Conservation (phyloP, 2,797 vertebrate genomes). For the Poeciliopsis presidionis region DNA sequence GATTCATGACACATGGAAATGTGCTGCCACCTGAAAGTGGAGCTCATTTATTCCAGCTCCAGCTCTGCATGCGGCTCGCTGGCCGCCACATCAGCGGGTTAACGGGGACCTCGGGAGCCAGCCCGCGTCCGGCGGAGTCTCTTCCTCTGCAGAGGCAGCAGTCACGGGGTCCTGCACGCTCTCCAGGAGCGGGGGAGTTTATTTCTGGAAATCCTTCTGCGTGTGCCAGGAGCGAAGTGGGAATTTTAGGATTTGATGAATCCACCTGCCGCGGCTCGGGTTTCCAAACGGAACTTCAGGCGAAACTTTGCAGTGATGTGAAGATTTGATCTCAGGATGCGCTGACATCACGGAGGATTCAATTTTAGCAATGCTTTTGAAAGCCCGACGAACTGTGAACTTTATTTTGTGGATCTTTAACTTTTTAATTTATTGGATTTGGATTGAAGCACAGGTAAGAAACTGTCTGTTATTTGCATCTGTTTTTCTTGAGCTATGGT, state of each 20-base stretch:
- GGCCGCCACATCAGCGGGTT: conserved; percentile 6
- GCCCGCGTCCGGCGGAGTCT: neutral
- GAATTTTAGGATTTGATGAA: neutral
- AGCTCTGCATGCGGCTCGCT: neutral
- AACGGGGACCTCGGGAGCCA: neutral
- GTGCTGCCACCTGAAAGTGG: neutral
- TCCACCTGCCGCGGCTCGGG: neutral
- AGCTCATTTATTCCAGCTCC: neutral
- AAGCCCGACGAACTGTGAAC: conserved; percentile 17
- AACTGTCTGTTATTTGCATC: too few relatives aligned
- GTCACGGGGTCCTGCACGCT: neutral
- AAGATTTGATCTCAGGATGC: neutral
- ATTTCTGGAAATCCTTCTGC: neutral
- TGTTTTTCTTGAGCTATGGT: neutral
- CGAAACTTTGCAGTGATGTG: conserved; percentile 34
- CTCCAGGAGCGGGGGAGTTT: neutral
- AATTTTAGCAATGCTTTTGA: neutral
- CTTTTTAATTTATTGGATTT: conserved; percentile 60
- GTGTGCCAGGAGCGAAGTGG: rapidly evolving
- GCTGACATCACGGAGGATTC: neutral
- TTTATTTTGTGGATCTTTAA: conserved; percentile 47
- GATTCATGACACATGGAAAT: neutral
- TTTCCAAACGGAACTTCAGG: conserved; percentile 14
- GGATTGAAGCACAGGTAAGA: conserved; percentile 73
- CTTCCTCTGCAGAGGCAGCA: neutral